Conservation (phyloP, 2,797 vertebrate genomes). For the Hoplostethus mediterraneus region DNA sequence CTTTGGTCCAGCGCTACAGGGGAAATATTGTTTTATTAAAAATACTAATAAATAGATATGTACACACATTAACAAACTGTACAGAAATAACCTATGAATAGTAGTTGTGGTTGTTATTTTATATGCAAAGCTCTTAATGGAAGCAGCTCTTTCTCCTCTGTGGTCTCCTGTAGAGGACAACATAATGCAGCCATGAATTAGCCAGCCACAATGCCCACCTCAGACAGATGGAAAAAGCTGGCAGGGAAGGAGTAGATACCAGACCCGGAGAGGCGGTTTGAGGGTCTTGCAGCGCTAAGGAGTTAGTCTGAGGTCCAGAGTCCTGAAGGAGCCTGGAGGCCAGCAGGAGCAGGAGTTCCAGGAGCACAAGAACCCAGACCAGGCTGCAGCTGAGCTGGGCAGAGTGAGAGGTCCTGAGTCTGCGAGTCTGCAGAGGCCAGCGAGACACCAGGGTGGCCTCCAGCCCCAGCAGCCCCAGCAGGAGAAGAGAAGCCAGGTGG, state of each 20-base stretch:
- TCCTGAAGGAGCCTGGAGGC: constrained; percentile 29
- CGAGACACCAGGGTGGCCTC: constrained; percentile 85
- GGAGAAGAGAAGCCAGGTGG: constrained; percentile 76
- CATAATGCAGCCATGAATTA: constrained; percentile 83
- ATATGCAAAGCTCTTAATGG: constrained; percentile 51
- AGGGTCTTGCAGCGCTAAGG: background rate
- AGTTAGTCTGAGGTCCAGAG: background rate
- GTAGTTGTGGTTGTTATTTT: background rate
- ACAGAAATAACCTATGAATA: background rate
- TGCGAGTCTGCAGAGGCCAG: constrained; percentile 78
- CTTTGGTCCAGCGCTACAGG: background rate
- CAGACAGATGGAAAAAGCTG: constrained; percentile 63
- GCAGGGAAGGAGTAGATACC: constrained; percentile 31
- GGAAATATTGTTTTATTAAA: background rate
- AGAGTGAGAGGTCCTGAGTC: constrained; percentile 76
- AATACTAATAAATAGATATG: background rate
- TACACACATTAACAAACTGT: background rate
- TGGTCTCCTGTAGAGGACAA: constrained; percentile 73
- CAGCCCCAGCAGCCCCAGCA: constrained; percentile 84
- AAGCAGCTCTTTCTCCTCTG: constrained; percentile 64
- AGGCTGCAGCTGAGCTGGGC: constrained; percentile 67
- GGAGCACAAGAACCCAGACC: constrained; percentile 77
- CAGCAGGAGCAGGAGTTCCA: constrained; percentile 60
- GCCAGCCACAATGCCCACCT: constrained; percentile 76
- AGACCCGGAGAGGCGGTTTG: background rate